phyloP scores from a whole-genome alignment of 1,140 invertebrate species.

The Aphelenchoides besseyi region DNA sequence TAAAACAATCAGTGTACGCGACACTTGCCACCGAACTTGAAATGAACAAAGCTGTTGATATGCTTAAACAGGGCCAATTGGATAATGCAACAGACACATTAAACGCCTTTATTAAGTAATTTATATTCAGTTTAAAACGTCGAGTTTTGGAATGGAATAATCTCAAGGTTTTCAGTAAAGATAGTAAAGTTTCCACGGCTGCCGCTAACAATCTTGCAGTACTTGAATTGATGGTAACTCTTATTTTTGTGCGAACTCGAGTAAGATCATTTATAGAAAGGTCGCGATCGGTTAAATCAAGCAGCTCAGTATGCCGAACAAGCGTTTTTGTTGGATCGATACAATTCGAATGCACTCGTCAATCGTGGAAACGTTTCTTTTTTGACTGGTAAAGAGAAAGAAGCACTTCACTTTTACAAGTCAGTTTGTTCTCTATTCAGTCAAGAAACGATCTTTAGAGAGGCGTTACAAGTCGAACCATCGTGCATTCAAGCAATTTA shows the following conservation, averaged over 20 bases:
- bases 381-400: slow-evolving; percentile 72
- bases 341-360: slow-evolving; percentile 78
- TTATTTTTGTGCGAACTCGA: not conserved
- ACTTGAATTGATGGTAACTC: slow-evolving; percentile 75
- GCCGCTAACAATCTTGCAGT: slow-evolving; percentile 87
- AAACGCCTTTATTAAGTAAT: slow-evolving; percentile 84
- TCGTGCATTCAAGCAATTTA: slow-evolving; percentile 85
- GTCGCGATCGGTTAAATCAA: slow-evolving; percentile 73
- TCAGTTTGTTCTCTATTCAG: slow-evolving; percentile 23
- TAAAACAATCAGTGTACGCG: slow-evolving; percentile 75
- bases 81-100: slow-evolving; percentile 77
- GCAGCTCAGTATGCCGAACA: slow-evolving; percentile 77
- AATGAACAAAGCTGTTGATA: slow-evolving; percentile 87
- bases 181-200: slow-evolving; percentile 75
- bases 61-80: slow-evolving; percentile 79
- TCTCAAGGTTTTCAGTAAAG: too few species aligned
- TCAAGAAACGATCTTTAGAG: slow-evolving; percentile 55
- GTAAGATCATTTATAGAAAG: slow-evolving; percentile 40
- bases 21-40: slow-evolving; percentile 81
- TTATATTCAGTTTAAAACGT: too few species aligned
- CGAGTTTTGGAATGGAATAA: too few species aligned
- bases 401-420: slow-evolving; percentile 74
- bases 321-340: slow-evolving; percentile 74
- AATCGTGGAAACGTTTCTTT: slow-evolving; percentile 82
- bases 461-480: slow-evolving; percentile 77